These are phyloP conservation scores for Charadrius vociferus DNA, from an alignment of 2,113 vertebrate species.

Conservation along the genomic window DNA sequence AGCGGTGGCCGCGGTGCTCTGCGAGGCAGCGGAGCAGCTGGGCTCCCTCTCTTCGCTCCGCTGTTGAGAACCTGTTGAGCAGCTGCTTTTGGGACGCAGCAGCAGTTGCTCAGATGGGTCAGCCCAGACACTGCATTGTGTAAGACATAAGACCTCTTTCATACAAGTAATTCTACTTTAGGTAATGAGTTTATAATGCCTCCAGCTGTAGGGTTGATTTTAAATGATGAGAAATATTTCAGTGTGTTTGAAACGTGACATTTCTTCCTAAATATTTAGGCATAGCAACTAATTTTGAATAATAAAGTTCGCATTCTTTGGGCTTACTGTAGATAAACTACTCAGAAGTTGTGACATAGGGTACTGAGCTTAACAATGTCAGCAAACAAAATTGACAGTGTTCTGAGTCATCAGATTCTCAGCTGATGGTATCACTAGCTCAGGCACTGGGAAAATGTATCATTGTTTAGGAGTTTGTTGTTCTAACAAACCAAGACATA, in stretches of 20 bases:
- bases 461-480: constrained; percentile 19
- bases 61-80: background rate
- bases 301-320: constrained; percentile 1
- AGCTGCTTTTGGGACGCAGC: background rate
- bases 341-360: background rate
- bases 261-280: constrained; percentile 27
- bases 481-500: background rate
- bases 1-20: rapidly evolving
- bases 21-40: background rate
- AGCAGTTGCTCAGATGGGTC: background rate
- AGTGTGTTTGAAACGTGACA: background rate
- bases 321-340: background rate
- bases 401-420: constrained; percentile 44
- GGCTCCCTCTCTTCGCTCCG: rapidly evolving
- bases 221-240: background rate
- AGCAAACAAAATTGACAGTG: background rate
- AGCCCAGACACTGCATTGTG: background rate
- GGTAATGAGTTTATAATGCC: background rate
- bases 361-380: background rate
- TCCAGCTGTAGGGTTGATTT: background rate
- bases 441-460: background rate
- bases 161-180: background rate
- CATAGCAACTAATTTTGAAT: background rate
- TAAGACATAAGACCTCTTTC: background rate
- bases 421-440: constrained; percentile 24